Evolutionary conservation across 2,888 invertebrate species (phyloP).

Genomic region (Pediacus dermestoides): DNA sequence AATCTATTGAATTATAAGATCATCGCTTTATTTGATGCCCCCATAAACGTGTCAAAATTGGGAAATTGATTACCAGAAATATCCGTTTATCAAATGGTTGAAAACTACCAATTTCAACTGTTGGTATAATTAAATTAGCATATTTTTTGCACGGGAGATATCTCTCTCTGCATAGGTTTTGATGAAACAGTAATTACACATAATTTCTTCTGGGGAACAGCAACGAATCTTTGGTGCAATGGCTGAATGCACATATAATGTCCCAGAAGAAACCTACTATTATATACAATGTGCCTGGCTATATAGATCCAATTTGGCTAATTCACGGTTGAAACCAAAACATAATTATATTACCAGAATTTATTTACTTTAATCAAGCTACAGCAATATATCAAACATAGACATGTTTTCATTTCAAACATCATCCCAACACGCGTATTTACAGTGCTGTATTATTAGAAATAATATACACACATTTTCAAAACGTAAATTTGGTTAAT

Average conservation of each 20-base stretch:
- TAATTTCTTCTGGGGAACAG: slow-evolving; percentile 16
- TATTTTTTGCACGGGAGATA: slow-evolving; percentile 24
- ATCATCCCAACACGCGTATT: too few species aligned
- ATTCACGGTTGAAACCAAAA: slow-evolving; percentile 17
- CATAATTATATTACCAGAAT: slow-evolving; percentile 20
- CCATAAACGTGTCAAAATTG: slow-evolving; percentile 26
- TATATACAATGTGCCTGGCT: slow-evolving; percentile 7
- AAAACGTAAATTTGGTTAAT: too few species aligned
- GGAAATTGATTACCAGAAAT: slow-evolving; percentile 27
- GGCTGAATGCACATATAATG: slow-evolving; percentile 1
- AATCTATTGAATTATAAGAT: slow-evolving; percentile 19
- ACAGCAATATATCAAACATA: slow-evolving; percentile 4
- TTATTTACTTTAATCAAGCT: slow-evolving; percentile 18
- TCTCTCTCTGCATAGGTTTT: too few species aligned
- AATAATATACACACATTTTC: too few species aligned
- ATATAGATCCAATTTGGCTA: slow-evolving; percentile 22
- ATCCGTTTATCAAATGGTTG: slow-evolving; percentile 24
- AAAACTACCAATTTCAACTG: slow-evolving; percentile 24
- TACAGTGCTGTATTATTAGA: too few species aligned
- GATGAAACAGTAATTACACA: slow-evolving; percentile 24
- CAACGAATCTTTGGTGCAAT: background rate
- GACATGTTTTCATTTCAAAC: too few species aligned
- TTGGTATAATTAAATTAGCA: slow-evolving; percentile 30
- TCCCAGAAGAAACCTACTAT: slow-evolving; percentile 7
- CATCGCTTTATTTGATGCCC: slow-evolving; percentile 9